phyloP scores from a whole-genome alignment of 1,140 invertebrate genomes.

The Drosophila busckii region DNA sequence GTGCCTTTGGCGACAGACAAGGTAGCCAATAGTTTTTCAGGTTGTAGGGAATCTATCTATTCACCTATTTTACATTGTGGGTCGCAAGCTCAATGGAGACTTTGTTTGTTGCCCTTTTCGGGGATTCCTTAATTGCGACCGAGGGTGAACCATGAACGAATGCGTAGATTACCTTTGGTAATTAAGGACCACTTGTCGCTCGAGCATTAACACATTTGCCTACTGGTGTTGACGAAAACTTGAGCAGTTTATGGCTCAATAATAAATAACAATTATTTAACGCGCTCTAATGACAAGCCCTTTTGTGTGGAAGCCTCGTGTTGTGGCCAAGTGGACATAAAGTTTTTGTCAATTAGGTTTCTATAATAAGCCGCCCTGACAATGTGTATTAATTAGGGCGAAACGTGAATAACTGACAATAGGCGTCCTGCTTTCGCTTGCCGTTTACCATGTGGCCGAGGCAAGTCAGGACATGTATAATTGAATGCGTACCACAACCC shows the following conservation, averaged over 20 bases:
- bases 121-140: no score
- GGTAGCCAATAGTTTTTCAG: no score
- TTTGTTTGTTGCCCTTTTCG: no score
- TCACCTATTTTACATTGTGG: no score
- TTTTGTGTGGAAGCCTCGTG: background rate
- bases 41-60: no score
- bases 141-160: no score
- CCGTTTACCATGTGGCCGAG: background rate
- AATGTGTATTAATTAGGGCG: conserved; percentile 62
- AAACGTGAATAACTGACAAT: conserved; percentile 28
- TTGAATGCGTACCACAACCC: conserved; percentile 52
- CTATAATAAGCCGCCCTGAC: conserved; percentile 45
- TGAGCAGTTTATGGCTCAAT: conserved; percentile 33
- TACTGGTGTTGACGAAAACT: conserved; percentile 23
- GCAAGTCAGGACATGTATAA: conserved; percentile 43
- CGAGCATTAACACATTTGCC: conserved; percentile 9
- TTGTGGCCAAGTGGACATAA: conserved; percentile 4
- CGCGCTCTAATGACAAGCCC: conserved; percentile 18
- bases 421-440: background rate
- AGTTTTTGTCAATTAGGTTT: conserved; percentile 53
- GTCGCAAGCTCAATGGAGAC: no score
- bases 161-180: conserved; percentile 16
- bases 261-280: conserved; percentile 65
- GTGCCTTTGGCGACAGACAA: no score
- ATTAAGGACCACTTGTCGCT: conserved; percentile 39